Evolutionary conservation across 2,113 vertebrate genomes (phyloP).

Genomic region (Vidua chalybeata): DNA sequence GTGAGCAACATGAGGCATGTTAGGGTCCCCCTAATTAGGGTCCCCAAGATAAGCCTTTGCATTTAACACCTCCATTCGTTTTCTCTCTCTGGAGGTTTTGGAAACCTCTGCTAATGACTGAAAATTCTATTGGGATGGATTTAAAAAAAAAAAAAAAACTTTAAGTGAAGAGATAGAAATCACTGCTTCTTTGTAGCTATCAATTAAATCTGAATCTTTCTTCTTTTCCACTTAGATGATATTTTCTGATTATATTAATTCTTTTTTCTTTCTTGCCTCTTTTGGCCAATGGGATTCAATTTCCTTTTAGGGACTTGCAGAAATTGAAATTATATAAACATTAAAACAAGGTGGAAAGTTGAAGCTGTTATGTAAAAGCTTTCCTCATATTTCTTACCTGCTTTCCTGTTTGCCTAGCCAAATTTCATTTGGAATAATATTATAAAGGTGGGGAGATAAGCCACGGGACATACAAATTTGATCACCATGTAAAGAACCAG

Average conservation of each 20-base stretch:
- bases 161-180: not conserved
- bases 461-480: not conserved
- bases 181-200: not conserved
- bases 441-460: not conserved
- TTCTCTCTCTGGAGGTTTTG: not conserved
- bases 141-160: not conserved
- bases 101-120: not conserved
- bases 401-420: not conserved
- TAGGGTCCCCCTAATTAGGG: not conserved
- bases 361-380: not conserved
- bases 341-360: not conserved
- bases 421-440: not conserved
- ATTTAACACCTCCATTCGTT: not conserved
- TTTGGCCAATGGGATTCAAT: not conserved
- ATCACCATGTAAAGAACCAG: not conserved
- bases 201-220: constrained; percentile 11
- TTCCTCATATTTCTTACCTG: not conserved
- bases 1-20: not conserved
- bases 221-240: not conserved
- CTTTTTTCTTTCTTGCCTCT: not conserved
- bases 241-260: not conserved
- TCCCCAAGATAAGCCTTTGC: not conserved
- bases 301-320: not conserved
- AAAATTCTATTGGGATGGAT: not conserved
- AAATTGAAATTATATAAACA: not conserved